Percentiles rank a stretch among this genome's conserved stretches.
Evolutionary conservation across 2,113 vertebrate genomes (phyloP).

Genomic region (Rhinogobius similis): DNA sequence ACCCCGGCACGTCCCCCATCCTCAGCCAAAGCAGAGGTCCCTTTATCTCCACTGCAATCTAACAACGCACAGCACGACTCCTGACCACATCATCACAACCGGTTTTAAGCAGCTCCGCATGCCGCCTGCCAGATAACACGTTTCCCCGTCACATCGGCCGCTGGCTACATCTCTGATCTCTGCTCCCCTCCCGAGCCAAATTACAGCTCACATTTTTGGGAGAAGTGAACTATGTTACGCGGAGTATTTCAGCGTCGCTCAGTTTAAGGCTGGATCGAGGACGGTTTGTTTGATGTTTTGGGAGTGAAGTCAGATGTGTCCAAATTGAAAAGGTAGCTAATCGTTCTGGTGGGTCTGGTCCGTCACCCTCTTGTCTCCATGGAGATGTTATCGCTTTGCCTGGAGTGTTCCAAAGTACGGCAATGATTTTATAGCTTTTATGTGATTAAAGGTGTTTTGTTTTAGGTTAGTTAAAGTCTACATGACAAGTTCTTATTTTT

Average conservation of each 20-base stretch:
- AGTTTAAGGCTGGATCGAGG: not conserved
- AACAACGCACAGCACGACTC: slow-evolving; percentile 39
- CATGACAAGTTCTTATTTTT: too few relatives aligned
- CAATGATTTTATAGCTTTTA: too few relatives aligned
- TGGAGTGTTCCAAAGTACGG: too few relatives aligned
- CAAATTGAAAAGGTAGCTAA: too few relatives aligned
- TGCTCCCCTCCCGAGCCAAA: slow-evolving; percentile 40
- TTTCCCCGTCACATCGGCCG: slow-evolving; percentile 39
- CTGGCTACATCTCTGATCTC: slow-evolving; percentile 49
- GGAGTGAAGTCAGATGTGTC: too few relatives aligned
- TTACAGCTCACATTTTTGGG: slow-evolving; percentile 28
- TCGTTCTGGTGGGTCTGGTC: too few relatives aligned
- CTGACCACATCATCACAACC: slow-evolving; percentile 17
- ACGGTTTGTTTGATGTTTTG: not conserved
- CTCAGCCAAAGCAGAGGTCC: slow-evolving; percentile 23
- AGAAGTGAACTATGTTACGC: slow-evolving; percentile 7
- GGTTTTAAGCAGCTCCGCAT: slow-evolving; percentile 31
- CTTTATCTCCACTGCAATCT: not conserved
- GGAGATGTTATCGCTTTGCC: too few relatives aligned
- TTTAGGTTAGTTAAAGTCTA: too few relatives aligned
- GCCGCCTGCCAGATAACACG: slow-evolving; percentile 22
- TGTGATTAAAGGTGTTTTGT: too few relatives aligned
- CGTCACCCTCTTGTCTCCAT: too few relatives aligned
- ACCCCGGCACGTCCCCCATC: not conserved
- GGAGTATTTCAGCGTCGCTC: slow-evolving; percentile 4